Base-by-base conservation (phyloP, 1,140 invertebrate species). In the Achatina immaculata region DNA sequence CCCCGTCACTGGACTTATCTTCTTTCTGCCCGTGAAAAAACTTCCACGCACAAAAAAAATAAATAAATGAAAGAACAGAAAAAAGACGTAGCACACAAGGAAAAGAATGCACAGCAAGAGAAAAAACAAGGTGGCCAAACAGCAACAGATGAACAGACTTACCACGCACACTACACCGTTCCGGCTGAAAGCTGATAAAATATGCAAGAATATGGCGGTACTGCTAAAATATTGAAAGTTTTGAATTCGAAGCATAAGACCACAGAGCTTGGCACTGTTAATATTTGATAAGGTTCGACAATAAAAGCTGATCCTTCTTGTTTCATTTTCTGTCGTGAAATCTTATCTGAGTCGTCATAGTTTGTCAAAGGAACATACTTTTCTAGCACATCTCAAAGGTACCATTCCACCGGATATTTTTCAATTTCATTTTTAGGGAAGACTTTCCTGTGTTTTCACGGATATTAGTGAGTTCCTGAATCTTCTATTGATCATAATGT, bases 151-250 rank as follows among this genome's bases (percentile, higher is more conserved):
- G 4, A 38, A 6, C 40, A 42, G 66, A 71, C 68, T 24, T 6
- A 21, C 42, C 9, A 71, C 68, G 24, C 68, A 40, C 36, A 3
- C 68, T 6, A 21, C 19, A 71, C 42, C 68, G 40, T 40, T 24
- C 34, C 3, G 68, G 42, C 9, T 43, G 42, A 31, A 38, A 71
- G 68, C 36, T 38, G 31, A 71, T 71, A 43, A 43, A 71, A 42
- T 40, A 71, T 71, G 36, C 68, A 71, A 40, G 38, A 71, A 42
- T 43, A 42, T 43, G 58, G n/a, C 16, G 58, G n/a, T 31, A 1
- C 4, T 48, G 71, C 34, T 73, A 31, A 51, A 73, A 73, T 73
- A 73, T 73, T 73, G 11, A 43, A 73, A 43, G 43, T 73, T 73
- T 73, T 73, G 43, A 73, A 73, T 73, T 73, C 42, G 71, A 28